Evolutionary conservation across 2,113 vertebrate genomes (phyloP).

Genomic region (Paramormyrops kingsleyae): DNA sequence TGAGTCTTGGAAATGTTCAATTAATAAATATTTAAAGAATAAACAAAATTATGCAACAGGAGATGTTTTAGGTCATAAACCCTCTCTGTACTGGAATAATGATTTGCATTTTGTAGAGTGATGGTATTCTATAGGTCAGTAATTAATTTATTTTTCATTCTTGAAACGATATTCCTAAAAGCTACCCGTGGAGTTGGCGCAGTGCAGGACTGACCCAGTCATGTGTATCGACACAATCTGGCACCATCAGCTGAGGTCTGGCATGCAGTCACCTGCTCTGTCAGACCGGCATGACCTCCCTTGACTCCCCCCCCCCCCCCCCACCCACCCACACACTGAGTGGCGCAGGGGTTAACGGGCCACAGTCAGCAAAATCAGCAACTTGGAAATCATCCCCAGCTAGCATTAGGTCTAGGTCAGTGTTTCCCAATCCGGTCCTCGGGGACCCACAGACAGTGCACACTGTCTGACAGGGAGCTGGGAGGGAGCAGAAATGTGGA

Average conservation of each 20-base stretch:
- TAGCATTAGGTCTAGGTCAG: neutral
- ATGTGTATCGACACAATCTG: neutral
- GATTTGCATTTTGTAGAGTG: neutral
- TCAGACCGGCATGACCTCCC: neutral
- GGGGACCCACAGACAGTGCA: neutral
- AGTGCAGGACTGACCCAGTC: neutral
- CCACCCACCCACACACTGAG: neutral
- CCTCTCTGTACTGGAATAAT: neutral
- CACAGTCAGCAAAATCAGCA: neutral
- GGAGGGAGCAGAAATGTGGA: no score
- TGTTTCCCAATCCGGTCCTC: neutral
- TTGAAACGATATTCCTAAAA: neutral
- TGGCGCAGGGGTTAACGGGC: neutral
- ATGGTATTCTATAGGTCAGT: neutral
- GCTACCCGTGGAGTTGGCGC: neutral
- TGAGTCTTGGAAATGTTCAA: neutral
- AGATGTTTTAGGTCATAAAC: neutral
- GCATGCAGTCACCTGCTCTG: neutral
- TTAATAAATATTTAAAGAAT: neutral
- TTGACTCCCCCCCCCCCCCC: neutral
- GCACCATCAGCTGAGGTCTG: neutral
- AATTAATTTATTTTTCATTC: neutral
- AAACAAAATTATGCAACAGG: neutral
- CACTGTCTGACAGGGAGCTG: no score
- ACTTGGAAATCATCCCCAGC: neutral